Base-by-base conservation (phyloP, 2,113 vertebrate species). In the Proterorhinus semilunaris region DNA sequence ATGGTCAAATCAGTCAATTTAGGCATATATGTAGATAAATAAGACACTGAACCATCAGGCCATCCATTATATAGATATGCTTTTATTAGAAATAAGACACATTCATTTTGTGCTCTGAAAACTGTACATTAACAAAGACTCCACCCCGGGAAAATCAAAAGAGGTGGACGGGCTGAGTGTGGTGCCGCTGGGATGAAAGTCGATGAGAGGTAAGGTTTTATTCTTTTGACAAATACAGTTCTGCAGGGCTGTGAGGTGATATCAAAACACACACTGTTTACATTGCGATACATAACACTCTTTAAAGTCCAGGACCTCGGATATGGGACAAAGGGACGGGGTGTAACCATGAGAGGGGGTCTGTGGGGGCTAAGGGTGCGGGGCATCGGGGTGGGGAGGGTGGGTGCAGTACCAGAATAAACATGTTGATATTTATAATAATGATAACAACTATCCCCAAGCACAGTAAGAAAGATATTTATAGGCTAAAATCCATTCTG, bases 61-160 rank as follows among this genome's bases (percentile, higher is more conserved):
- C 36, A 63, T 91, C 86, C 74, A 79, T 91, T 88, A 89, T 89
- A 91, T 89, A 90, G 88, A 92, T 91, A 93, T 89, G 90, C 83
- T 94, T 96, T 96, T 96, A 95, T 96, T 96, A 96, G 94, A 96
- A 97, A 96, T 92, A 92, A 94, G 93, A 95, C 93, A 96, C 94
- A 95, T 95, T 96, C 93, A 95, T 93, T 79, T 95, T 97, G 95
- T 96, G 95, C 94, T 96, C 94, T 95, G 95, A 95, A 95, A 96
- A 95, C 93, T 96, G 93, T 96, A 96, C 94, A 96, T 93, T 87
- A 91, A 91, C 91, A 93, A 91, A 93, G 83, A 90, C 80, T 75
- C 9, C 69, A 91, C 86, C 85, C 85, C 81, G 81, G 83, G 67
- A 74, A 92, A 90, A 85, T 83, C 89, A 90, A 92, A 93, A 90